These are phyloP conservation scores for Ostrea edulis DNA, from an alignment of 1,140 invertebrate genomes.

Conservation along the genomic window DNA sequence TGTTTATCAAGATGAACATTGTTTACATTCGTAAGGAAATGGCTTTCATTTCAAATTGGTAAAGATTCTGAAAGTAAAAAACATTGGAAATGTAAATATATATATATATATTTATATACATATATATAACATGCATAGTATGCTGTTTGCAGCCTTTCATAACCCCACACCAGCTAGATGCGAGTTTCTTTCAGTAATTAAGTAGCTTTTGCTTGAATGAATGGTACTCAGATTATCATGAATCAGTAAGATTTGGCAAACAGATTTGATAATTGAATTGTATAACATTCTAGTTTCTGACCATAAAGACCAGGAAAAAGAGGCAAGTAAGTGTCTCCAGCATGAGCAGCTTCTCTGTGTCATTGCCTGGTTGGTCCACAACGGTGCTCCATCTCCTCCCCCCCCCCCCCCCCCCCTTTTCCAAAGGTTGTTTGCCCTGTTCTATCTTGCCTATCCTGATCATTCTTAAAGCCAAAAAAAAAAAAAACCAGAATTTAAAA, in stretches of 20 bases:
- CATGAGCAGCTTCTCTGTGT: constrained; percentile 17
- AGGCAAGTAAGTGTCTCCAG: constrained; percentile 58
- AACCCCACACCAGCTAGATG: constrained; percentile 9
- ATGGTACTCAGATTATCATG: neutral
- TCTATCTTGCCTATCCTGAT: too few species aligned
- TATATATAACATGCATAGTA: neutral
- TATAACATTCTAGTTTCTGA: constrained; percentile 35
- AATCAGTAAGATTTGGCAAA: neutral
- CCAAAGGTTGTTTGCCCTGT: neutral
- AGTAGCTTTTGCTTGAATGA: constrained; percentile 11
- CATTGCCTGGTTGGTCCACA: constrained; percentile 23
- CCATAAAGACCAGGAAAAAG: constrained; percentile 47
- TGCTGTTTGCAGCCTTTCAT: neutral
- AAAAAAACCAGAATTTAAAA: too few species aligned
- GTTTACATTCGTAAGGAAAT: too few species aligned
- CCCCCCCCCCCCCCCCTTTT: neutral
- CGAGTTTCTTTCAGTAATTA: neutral
- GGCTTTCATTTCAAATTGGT: too few species aligned
- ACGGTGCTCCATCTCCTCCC: constrained; percentile 26
- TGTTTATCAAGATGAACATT: too few species aligned
- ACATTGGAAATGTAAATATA: too few species aligned
- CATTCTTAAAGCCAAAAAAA: too few species aligned
- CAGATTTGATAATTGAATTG: constrained; percentile 11
- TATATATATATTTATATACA: neutral
- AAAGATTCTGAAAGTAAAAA: too few species aligned